Conservation (phyloP, 1,140 invertebrate species). For the Ridgeia piscesae region DNA sequence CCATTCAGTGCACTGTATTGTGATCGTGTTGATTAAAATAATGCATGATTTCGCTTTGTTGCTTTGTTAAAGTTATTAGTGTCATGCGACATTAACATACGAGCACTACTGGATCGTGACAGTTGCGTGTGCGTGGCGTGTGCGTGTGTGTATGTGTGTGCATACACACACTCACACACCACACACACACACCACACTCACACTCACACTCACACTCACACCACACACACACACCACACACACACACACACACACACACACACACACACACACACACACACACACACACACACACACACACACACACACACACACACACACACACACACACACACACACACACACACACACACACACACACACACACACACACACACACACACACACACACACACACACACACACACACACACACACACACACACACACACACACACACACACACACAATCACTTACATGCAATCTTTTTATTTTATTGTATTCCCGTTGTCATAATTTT, state of each 20-base stretch:
- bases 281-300: slow-evolving; percentile 30
- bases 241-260: slow-evolving; percentile 31
- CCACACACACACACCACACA: too few species aligned
- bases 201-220: too few species aligned
- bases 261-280: slow-evolving; percentile 31
- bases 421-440: slow-evolving; percentile 32
- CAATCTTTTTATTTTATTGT: too few species aligned
- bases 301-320: slow-evolving; percentile 32
- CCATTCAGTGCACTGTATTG: too few species aligned
- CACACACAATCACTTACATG: slow-evolving; percentile 10
- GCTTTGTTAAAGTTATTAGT: not conserved
- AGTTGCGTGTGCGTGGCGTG: too few species aligned
- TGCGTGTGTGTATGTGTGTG: too few species aligned
- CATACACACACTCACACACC: too few species aligned
- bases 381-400: slow-evolving; percentile 35
- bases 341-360: slow-evolving; percentile 39
- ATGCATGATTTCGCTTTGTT: not conserved
- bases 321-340: slow-evolving; percentile 39
- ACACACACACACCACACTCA: too few species aligned
- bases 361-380: slow-evolving; percentile 35
- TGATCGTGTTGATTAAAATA: too few species aligned
- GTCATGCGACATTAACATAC: too few species aligned
- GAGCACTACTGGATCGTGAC: too few species aligned
- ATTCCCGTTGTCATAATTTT: too few species aligned
- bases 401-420: slow-evolving; percentile 33